phyloP scores from a whole-genome alignment of 1,140 invertebrate species.

The Macrotrachela quadricornifera region DNA sequence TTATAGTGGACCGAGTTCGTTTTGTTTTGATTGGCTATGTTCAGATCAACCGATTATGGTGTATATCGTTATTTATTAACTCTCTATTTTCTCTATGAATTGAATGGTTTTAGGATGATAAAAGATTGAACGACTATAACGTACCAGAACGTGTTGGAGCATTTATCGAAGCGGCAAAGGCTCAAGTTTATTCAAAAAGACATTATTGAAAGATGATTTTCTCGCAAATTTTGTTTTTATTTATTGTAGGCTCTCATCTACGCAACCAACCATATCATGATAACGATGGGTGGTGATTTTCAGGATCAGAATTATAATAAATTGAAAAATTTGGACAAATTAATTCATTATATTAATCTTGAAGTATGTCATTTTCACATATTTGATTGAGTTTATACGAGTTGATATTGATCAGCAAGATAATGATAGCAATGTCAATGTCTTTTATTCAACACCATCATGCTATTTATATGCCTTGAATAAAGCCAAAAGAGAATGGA shows the following conservation, averaged over 20 bases:
- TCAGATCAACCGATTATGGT: constrained; percentile 48
- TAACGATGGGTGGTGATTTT: constrained; percentile 86
- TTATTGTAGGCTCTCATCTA: constrained; percentile 12
- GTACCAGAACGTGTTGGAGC: constrained; percentile 25
- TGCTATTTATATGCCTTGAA: constrained; percentile 69
- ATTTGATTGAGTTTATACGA: background rate
- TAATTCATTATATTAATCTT: constrained; percentile 46
- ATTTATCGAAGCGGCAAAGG: constrained; percentile 19
- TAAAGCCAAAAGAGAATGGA: constrained; percentile 40
- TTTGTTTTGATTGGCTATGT: constrained; percentile 68
- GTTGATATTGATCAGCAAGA: constrained; percentile 27
- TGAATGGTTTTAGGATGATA: constrained; percentile 20
- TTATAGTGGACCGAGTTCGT: constrained; percentile 58
- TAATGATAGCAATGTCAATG: constrained; percentile 42
- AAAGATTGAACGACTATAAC: constrained; percentile 35
- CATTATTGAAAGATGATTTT: too few relatives aligned
- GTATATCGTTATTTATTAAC: background rate
- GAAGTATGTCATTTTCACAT: constrained; percentile 28
- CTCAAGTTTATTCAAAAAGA: too few relatives aligned
- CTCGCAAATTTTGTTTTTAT: too few relatives aligned
- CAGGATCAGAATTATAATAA: constrained; percentile 60
- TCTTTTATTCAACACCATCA: constrained; percentile 77
- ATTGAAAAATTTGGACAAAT: constrained; percentile 66
- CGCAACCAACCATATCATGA: constrained; percentile 47
- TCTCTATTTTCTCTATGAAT: too few relatives aligned